Percentiles rank a stretch among this genome's conserved stretches.
Evolutionary conservation across 2,797 vertebrate species (phyloP).

Genomic region (Steatocranus sp.): DNA sequence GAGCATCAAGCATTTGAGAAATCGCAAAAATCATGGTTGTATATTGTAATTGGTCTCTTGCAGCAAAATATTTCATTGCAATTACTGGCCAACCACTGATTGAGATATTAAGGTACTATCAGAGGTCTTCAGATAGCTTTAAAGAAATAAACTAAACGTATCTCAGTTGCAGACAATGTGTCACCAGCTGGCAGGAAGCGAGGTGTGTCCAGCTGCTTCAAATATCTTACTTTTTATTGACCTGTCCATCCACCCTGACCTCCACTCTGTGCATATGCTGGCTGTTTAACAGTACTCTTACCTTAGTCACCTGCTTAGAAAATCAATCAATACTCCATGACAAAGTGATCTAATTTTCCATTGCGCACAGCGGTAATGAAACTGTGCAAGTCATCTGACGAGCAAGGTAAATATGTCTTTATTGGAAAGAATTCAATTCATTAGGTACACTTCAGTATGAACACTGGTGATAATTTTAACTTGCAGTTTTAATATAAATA

Average conservation of each 20-base stretch:
- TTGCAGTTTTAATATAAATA: not conserved
- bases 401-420: not conserved
- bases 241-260: not conserved
- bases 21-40: rapidly evolving
- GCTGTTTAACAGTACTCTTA: not conserved
- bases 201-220: not conserved
- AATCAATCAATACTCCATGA: not conserved
- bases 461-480: not conserved
- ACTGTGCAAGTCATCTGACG: not conserved
- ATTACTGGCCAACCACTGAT: not conserved
- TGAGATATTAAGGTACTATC: not conserved
- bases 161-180: not conserved
- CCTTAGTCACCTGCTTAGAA: not conserved
- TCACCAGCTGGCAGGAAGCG: not conserved
- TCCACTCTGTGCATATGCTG: not conserved
- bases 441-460: not conserved
- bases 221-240: not conserved
- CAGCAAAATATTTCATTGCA: not conserved
- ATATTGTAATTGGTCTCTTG: not conserved
- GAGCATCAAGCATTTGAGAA: not conserved
- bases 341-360: not conserved
- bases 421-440: not conserved
- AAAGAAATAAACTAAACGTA: not conserved
- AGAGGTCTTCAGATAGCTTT: not conserved
- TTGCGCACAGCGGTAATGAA: not conserved